phyloP scores from a whole-genome alignment of 2,113 vertebrate species.

The Redunca redunca region DNA sequence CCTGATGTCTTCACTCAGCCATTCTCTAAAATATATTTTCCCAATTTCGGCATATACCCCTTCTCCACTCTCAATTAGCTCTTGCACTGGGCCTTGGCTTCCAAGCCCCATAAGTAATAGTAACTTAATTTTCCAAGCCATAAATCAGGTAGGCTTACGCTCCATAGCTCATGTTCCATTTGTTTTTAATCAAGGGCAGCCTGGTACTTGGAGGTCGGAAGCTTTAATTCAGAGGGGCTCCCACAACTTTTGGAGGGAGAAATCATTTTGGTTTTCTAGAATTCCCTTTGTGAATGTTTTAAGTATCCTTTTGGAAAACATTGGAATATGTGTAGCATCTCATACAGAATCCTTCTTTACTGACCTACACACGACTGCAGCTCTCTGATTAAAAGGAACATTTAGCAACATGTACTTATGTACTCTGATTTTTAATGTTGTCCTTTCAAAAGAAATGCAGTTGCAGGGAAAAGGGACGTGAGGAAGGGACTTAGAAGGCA shows the following conservation, averaged over 20 bases:
- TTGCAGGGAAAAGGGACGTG: background rate
- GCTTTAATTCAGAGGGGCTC: constrained; percentile 59
- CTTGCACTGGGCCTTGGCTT: constrained; percentile 58
- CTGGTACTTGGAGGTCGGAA: constrained; percentile 50
- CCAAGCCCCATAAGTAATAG: constrained; percentile 72
- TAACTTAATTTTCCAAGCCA: constrained; percentile 73
- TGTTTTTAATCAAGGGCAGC: constrained; percentile 71
- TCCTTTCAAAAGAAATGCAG: background rate
- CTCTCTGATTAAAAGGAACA: background rate
- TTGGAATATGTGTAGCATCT: constrained; percentile 24
- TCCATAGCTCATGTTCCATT: constrained; percentile 56
- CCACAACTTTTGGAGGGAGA: background rate
- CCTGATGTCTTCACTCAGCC: constrained; percentile 75
- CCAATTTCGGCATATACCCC: constrained; percentile 52
- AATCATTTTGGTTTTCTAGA: constrained; percentile 39
- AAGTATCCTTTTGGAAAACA: constrained; percentile 58
- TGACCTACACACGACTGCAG: background rate
- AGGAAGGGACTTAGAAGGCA: background rate
- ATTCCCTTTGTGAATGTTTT: constrained; percentile 61
- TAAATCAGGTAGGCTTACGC: constrained; percentile 59
- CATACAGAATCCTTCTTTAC: background rate
- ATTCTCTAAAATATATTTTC: constrained; percentile 71
- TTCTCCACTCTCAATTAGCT: constrained; percentile 67
- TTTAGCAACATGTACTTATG: background rate
- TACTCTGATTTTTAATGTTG: background rate